Percentiles rank a stretch among this genome's conserved stretches.
phyloP scores from a whole-genome alignment of 2,113 vertebrate species.

The Myxocyprinus asiaticus region DNA sequence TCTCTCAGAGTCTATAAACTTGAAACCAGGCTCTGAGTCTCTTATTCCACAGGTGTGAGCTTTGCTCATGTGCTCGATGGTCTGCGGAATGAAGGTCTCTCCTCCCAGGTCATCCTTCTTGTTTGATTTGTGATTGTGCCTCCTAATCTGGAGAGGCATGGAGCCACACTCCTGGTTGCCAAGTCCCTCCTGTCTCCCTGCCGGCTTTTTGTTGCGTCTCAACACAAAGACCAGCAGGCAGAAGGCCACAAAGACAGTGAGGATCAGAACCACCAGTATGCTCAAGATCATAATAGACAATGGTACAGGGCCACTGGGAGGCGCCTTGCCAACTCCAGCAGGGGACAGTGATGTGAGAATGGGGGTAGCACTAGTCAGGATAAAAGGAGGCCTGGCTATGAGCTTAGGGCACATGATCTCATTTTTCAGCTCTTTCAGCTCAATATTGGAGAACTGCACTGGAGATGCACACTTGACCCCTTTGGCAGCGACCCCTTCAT shows the following conservation, averaged over 20 bases:
- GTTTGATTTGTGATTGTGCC: slow-evolving; percentile 86
- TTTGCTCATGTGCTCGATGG: slow-evolving; percentile 97
- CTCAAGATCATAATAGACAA: slow-evolving; percentile 96
- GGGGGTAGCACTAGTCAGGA: slow-evolving; percentile 83
- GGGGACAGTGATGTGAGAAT: slow-evolving; percentile 82
- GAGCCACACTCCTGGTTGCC: slow-evolving; percentile 89
- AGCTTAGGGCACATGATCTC: slow-evolving; percentile 95
- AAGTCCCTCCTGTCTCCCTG: slow-evolving; percentile 87
- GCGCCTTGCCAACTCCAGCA: slow-evolving; percentile 84
- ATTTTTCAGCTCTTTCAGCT: slow-evolving; percentile 91
- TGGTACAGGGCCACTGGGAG: slow-evolving; percentile 92
- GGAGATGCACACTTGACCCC: slow-evolving; percentile 93
- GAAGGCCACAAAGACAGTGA: slow-evolving; percentile 97
- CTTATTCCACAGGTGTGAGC: slow-evolving; percentile 91
- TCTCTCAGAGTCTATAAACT: slow-evolving; percentile 88
- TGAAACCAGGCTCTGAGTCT: slow-evolving; percentile 88
- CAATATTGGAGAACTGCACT: slow-evolving; percentile 93
- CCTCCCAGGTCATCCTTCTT: slow-evolving; percentile 88
- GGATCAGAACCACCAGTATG: slow-evolving; percentile 94
- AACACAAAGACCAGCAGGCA: slow-evolving; percentile 96
- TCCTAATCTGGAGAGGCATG: slow-evolving; percentile 89
- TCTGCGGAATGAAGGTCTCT: slow-evolving; percentile 95
- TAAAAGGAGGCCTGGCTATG: slow-evolving; percentile 84
- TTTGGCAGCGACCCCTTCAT: slow-evolving; percentile 88
- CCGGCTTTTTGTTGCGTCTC: slow-evolving; percentile 92